Evolutionary conservation across 2,113 vertebrate genomes (phyloP).

Genomic region (human): GRCh38 chr6:116765501-116766000

Average conservation of each 20-base stretch:
- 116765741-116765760: neutral
- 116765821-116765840: no score
- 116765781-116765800: neutral
- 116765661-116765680: neutral
- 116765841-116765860: neutral
- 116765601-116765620: neutral
- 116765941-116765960: neutral
- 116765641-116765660: accelerated
- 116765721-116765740: neutral
- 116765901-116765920: neutral
- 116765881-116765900: neutral
- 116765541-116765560: neutral
- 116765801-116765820: neutral
- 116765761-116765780: accelerated
- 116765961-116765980: neutral
- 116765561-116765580: slow-evolving; percentile 41
- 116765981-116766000: neutral
- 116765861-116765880: neutral
- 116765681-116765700: neutral
- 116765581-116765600: neutral
- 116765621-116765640: neutral
- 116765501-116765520: neutral
- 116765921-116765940: neutral
- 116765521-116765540: neutral
- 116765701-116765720: accelerated